phyloP scores from a whole-genome alignment of 2,113 vertebrate genomes.

The Gavia stellata region DNA sequence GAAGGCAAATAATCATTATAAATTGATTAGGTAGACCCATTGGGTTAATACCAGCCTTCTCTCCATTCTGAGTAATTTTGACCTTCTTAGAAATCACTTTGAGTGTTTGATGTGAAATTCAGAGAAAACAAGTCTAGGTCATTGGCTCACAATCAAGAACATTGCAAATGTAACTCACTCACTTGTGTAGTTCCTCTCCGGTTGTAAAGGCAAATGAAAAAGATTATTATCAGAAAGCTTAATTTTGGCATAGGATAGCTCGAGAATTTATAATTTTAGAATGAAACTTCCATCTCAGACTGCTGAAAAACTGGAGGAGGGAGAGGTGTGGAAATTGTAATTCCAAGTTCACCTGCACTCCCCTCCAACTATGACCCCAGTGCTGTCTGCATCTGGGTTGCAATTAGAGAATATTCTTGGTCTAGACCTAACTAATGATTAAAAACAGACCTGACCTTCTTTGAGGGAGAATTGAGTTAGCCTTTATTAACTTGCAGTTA shows the following conservation, averaged over 20 bases:
- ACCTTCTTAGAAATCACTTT: background rate
- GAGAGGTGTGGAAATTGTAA: background rate
- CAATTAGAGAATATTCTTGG: background rate
- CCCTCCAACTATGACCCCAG: fast-evolving
- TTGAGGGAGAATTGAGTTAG: background rate
- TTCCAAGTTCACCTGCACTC: background rate
- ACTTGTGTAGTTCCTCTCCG: background rate
- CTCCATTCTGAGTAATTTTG: background rate
- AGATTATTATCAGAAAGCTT: background rate
- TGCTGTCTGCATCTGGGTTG: background rate
- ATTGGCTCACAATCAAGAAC: background rate
- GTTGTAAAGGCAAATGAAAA: background rate
- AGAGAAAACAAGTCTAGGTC: background rate
- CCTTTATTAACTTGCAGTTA: background rate
- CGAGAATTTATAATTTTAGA: background rate
- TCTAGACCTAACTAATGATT: background rate
- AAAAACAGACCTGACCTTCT: background rate
- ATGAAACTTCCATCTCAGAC: background rate
- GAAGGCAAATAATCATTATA: background rate
- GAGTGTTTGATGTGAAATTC: background rate
- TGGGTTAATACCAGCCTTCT: background rate
- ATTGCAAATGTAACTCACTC: background rate
- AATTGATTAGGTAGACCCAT: fast-evolving
- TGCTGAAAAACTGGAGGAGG: background rate
- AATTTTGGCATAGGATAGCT: background rate